Base-by-base conservation (phyloP, 2,888 invertebrate genomes). In the Priocnemis perturbator region DNA sequence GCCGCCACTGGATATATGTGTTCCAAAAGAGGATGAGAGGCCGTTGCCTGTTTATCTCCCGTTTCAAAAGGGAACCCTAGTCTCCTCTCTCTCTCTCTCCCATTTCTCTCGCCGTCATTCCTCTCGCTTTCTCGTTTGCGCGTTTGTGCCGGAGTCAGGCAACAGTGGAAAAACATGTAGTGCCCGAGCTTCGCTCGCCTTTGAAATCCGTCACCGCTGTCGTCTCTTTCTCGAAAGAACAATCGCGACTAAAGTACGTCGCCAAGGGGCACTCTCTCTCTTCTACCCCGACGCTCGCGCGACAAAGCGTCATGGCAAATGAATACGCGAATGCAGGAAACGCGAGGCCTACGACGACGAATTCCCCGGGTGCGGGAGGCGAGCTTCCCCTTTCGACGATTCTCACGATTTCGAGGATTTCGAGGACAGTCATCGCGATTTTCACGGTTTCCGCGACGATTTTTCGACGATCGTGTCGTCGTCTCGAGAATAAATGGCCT, bases 11-110 rank as follows among this genome's bases (percentile, higher is more conserved):
- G 37, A 37, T 37, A 37, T 57, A 65, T 60, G 64, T 58, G 50
- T 65, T 45, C 53, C 14, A 20, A 47, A 69, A 56, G 48, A 19
- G 50, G 64, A 68, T 59, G 69, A 53, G 67, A 60, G 52, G 59
- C 44, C 55, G 64, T 59, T 30, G 64, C 19, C 61, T 53, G 73
- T 81, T 72, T 78, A 78, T 76, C 70, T 79, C 70, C 64, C 55
- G 60, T 78, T 78, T 78, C 74, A 74, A 76, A 72, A 56, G 56
- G 55, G 65, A 53, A 57, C 53, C 68, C 37, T 3, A 3, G 11
- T 37, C 37, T 37, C 11, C 37, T 9, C 37, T 37, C 37, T 9
- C 19, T 17, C 48, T 30, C 1, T 37, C 37, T 3, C 7, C 4
- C 7, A 3, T 37, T 37, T 19, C 9, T 59, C 48, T 0, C 55